Conservation (phyloP, 1,140 invertebrate species). For the Zaprionus gabonicus region DNA sequence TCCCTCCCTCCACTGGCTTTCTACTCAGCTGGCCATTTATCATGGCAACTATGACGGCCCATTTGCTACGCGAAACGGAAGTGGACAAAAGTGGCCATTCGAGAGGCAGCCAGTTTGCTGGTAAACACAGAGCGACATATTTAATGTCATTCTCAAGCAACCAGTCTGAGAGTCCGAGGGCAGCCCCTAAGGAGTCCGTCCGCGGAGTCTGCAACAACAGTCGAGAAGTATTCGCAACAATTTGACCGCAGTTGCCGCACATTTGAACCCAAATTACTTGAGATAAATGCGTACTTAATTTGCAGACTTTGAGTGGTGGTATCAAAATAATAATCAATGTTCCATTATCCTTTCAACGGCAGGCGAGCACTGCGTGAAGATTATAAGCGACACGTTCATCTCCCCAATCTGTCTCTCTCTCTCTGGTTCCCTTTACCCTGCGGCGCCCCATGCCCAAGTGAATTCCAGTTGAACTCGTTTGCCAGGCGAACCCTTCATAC, state of each 20-base stretch:
- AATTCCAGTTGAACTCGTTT: constrained; percentile 77
- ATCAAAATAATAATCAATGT: constrained; percentile 83
- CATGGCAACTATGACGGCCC: constrained; percentile 72
- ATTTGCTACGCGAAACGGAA: constrained; percentile 66
- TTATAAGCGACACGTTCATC: constrained; percentile 71
- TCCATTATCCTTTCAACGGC: constrained; percentile 71
- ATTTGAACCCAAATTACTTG: constrained; percentile 82
- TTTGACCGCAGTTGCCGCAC: constrained; percentile 82
- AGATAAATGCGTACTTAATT: constrained; percentile 83
- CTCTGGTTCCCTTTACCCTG: constrained; percentile 11
- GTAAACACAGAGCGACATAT: constrained; percentile 42
- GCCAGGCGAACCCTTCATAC: constrained; percentile 31
- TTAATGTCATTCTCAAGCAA: constrained; percentile 74
- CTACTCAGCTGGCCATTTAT: constrained; percentile 65
- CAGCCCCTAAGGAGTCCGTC: constrained; percentile 11
- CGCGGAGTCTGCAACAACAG: constrained; percentile 15
- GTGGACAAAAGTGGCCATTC: constrained; percentile 70
- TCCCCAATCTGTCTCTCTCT: not conserved
- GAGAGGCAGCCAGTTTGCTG: constrained; percentile 4
- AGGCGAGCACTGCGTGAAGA: constrained; percentile 72
- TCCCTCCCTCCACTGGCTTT: constrained; percentile 33
- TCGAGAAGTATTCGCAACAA: constrained; percentile 67
- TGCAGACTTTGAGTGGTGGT: constrained; percentile 81
- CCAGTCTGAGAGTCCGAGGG: constrained; percentile 21
- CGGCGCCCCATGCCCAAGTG: constrained; percentile 31